phyloP scores from a whole-genome alignment of 2,797 vertebrate genomes.

The Coilia nasus region DNA sequence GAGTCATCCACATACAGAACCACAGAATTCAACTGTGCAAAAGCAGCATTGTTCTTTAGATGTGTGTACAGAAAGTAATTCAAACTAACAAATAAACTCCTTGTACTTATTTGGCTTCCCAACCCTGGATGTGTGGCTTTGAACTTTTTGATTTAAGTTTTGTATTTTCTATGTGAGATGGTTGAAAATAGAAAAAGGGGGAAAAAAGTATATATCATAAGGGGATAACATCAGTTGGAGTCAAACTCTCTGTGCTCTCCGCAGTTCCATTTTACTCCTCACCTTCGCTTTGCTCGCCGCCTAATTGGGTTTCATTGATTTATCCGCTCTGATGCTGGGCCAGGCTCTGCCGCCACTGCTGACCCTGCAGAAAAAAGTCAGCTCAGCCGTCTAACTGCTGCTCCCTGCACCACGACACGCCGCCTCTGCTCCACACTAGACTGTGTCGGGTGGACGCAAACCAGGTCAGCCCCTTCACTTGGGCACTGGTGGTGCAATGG shows the following conservation, averaged over 20 bases:
- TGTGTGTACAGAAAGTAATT: not conserved
- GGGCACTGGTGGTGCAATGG: not conserved
- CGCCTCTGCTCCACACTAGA: not conserved
- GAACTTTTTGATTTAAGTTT: not conserved
- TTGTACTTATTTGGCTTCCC: not conserved
- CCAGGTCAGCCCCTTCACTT: not conserved
- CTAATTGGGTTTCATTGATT: slow-evolving; percentile 70
- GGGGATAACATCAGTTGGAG: slow-evolving; percentile 31
- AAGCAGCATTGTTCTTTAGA: not conserved
- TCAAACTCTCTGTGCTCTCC: slow-evolving; percentile 41
- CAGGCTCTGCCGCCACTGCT: slow-evolving; percentile 69
- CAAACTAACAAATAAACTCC: slow-evolving; percentile 1
- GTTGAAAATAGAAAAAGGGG: not conserved
- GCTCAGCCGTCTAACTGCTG: slow-evolving; percentile 61
- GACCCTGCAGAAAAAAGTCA: slow-evolving; percentile 76
- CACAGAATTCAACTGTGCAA: not conserved
- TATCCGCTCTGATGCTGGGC: slow-evolving; percentile 67
- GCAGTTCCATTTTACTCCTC: slow-evolving; percentile 56
- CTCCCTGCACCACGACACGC: slow-evolving; percentile 47
- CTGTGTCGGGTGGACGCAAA: not conserved
- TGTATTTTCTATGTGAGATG: not conserved
- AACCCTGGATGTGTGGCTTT: not conserved
- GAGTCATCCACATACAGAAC: slow-evolving; percentile 10
- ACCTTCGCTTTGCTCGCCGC: slow-evolving; percentile 59
- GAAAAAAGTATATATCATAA: not conserved